phyloP scores from a whole-genome alignment of 1,140 invertebrate genomes.

The Holcopasites calliopsidis region DNA sequence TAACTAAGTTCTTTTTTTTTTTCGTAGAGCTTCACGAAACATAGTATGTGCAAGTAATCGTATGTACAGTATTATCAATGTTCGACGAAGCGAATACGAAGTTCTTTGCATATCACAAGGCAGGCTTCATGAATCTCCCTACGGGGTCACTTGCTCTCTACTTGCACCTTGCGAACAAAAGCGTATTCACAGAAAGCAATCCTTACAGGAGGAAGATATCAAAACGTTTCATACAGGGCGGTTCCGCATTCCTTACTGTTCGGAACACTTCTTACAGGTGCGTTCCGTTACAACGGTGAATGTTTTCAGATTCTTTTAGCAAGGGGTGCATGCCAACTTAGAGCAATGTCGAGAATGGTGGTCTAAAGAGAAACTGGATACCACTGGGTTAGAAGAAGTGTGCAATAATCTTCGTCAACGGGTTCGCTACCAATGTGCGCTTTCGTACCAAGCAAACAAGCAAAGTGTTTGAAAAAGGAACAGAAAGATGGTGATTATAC shows the following conservation, averaged over 20 bases:
- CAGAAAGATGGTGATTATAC: background rate
- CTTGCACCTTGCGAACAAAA: conserved; percentile 53
- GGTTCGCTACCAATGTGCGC: conserved; percentile 41
- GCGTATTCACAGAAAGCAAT: conserved; percentile 56
- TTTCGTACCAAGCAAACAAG: conserved; percentile 34
- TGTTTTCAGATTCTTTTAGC: conserved; percentile 41
- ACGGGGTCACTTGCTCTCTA: conserved; percentile 18
- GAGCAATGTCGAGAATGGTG: conserved; percentile 39
- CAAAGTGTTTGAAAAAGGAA: background rate
- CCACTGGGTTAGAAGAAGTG: conserved; percentile 40
- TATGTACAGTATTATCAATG: background rate
- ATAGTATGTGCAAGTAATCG: no score
- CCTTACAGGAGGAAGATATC: conserved; percentile 42
- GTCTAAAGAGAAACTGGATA: conserved; percentile 49
- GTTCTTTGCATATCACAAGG: no score
- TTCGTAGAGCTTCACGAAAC: conserved; percentile 4
- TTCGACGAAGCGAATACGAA: background rate
- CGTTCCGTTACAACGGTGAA: conserved; percentile 47
- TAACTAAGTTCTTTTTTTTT: background rate
- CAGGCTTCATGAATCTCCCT: conserved; percentile 9
- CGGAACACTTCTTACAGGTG: conserved; percentile 44
- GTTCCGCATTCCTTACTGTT: conserved; percentile 50
- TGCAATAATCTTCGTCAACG: conserved; percentile 54
- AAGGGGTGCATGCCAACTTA: conserved; percentile 47
- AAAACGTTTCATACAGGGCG: conserved; percentile 46